A percentile compares a stretch with the other conserved stretches of the same genome.
Evolutionary conservation across 2,888 invertebrate species (phyloP).

Genomic region (Protophormia terraenovae): DNA sequence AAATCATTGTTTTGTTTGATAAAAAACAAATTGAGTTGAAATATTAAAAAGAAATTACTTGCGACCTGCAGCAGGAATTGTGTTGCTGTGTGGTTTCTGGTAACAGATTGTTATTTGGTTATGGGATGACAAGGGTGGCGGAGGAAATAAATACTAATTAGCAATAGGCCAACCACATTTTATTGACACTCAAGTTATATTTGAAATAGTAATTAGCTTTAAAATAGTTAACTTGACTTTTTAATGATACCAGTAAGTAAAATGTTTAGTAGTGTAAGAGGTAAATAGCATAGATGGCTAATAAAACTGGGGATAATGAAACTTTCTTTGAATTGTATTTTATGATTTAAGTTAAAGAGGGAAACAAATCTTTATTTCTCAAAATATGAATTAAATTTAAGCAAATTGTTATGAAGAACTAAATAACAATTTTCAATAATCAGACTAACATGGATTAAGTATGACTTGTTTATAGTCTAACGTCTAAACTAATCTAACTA

Average conservation of each 20-base stretch:
- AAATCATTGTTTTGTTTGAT: conserved; percentile 10
- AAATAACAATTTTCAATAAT: no score
- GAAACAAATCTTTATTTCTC: no score
- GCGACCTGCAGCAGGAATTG: background rate
- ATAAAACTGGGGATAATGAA: background rate
- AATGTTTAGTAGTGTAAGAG: background rate
- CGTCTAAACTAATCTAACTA: no score
- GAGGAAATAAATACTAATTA: conserved; percentile 35
- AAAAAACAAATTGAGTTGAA: conserved; percentile 13
- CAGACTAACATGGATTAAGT: no score
- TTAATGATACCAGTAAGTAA: conserved; percentile 12
- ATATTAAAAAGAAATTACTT: conserved; percentile 30
- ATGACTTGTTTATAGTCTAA: no score
- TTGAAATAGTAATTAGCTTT: conserved; percentile 21
- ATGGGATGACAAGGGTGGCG: background rate
- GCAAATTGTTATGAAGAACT: no score
- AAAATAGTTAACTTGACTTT: conserved; percentile 21
- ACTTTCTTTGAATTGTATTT: no score
- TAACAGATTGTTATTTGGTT: conserved; percentile 5
- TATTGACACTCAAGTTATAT: conserved; percentile 23
- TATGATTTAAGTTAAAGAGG: no score
- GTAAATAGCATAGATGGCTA: background rate
- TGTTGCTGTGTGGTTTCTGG: conserved; percentile 17
- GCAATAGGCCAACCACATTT: conserved; percentile 39
- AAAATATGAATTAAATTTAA: no score